Percentiles rank a stretch among this genome's conserved stretches.
phyloP scores from a whole-genome alignment of 2,888 invertebrate genomes.

The Brachylomia viminalis region DNA sequence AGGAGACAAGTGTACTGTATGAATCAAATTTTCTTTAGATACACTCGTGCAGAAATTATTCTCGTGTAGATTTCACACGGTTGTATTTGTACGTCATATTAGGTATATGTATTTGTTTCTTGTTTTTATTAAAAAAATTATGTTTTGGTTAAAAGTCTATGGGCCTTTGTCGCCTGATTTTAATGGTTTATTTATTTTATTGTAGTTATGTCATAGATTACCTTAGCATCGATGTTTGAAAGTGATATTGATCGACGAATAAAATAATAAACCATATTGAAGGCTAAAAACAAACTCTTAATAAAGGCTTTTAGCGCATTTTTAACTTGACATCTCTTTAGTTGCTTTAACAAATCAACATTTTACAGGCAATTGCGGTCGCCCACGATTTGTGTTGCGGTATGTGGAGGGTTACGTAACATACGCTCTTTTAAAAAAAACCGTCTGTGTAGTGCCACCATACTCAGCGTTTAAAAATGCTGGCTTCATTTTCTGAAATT shows the following conservation, averaged over 20 bases:
- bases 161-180: too few species aligned
- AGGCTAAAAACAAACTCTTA: slow-evolving; percentile 2
- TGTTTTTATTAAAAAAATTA: too few species aligned
- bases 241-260: slow-evolving; percentile 8
- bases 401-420: slow-evolving; percentile 27
- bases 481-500: slow-evolving; percentile 55
- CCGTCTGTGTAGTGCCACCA: slow-evolving; percentile 31
- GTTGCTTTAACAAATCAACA: slow-evolving; percentile 38
- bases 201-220: too few species aligned
- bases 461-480: slow-evolving; percentile 57
- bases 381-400: slow-evolving; percentile 36
- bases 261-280: not conserved
- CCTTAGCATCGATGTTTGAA: not conserved
- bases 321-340: slow-evolving; percentile 7
- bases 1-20: slow-evolving; percentile 14
- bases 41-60: not conserved
- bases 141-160: too few species aligned
- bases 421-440: slow-evolving; percentile 23
- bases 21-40: slow-evolving; percentile 6
- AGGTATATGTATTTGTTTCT: too few species aligned
- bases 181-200: too few species aligned
- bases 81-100: not conserved
- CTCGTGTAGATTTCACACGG: not conserved
- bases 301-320: slow-evolving; percentile 13
- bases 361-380: slow-evolving; percentile 36